These are phyloP conservation scores for Alitta virens DNA, from an alignment of 2,888 invertebrate species.

Conservation along the genomic window DNA sequence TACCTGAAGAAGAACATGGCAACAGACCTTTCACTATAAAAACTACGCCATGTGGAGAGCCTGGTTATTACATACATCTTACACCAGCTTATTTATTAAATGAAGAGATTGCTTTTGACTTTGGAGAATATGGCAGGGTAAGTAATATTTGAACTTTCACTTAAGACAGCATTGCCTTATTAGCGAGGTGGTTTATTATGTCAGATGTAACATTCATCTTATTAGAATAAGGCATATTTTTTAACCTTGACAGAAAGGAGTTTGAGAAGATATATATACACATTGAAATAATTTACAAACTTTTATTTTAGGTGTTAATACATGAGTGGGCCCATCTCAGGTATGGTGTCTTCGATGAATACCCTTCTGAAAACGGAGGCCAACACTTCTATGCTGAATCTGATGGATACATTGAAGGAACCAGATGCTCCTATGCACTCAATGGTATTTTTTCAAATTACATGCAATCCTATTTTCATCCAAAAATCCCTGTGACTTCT, in stretches of 20 bases:
- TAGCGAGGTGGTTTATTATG: too few species aligned
- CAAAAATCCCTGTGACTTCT: too few species aligned
- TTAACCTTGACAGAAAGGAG: too few species aligned
- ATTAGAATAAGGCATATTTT: too few species aligned
- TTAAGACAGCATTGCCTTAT: too few species aligned
- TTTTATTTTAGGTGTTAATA: conserved; percentile 33
- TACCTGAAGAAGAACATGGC: conserved; percentile 44
- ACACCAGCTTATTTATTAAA: conserved; percentile 37
- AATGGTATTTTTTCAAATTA: conserved; percentile 9
- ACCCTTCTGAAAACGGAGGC: conserved; percentile 27
- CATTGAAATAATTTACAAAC: too few species aligned
- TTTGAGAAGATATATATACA: too few species aligned
- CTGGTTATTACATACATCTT: conserved; percentile 38
- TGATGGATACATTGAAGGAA: conserved; percentile 18
- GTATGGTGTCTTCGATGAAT: conserved; percentile 69
- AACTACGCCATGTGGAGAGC: conserved; percentile 40
- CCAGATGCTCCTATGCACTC: conserved; percentile 13
- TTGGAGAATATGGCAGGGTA: conserved; percentile 6
- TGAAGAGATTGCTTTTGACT: conserved; percentile 12
- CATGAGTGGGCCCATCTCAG: conserved; percentile 57
- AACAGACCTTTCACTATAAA: conserved; percentile 32
- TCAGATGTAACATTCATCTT: too few species aligned
- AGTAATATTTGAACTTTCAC: too few species aligned
- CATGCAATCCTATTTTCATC: too few species aligned
- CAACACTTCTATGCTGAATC: conserved; percentile 21